Base-by-base conservation (phyloP, 2,113 vertebrate genomes). In the Calypte anna region DNA sequence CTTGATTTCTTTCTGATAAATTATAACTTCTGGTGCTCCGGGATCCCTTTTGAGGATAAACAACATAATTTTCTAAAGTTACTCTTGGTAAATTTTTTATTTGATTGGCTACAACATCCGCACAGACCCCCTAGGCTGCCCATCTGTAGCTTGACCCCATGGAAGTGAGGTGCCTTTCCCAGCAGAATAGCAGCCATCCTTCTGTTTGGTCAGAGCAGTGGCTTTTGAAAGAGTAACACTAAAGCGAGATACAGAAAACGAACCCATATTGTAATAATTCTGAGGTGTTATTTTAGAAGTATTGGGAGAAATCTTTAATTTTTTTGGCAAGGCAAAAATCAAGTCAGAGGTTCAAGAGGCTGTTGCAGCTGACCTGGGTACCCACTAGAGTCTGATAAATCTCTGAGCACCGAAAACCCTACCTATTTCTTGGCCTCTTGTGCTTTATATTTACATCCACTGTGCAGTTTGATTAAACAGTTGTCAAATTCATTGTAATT, bases 401-500 rank as follows among this genome's bases (percentile, higher is more conserved):
- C 28, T n/a, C 69, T 53, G 22, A 24, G 25, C 67, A 50, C 14
- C 25, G 82, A 72, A 68, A n/a, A 66, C 24, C 1, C 0, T 40
- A 64, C 59, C 68, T 86, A 87, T 72, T 85, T 76, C 40, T 90
- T 96, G 85, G 31, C 44, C 96, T 93, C 88, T 80, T 96, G 82
- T 96, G 94, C 33, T 94, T 83, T 93, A 53, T 77, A 31, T 88
- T 93, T 95, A 95, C 96, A 97, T 96, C 85, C 81, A 61, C 73
- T 38, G 48, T 2, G 4, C 79, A 73, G 82, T 90, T 96, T 54
- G 27, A 92, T 46, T 89, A 94, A 94, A 93, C 91, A 86, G 95
- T 92, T 97, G 94, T 97, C 92, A 93, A 93, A 96, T 94, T 94
- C 96, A 82, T 95, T 59, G 72, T 96, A 96, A 97, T 97, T 97